Evolutionary conservation across 1,140 invertebrate species (phyloP), one percentile per base, ranked within the genome.

Genomic region (Leptinotarsa defecta): DNA sequence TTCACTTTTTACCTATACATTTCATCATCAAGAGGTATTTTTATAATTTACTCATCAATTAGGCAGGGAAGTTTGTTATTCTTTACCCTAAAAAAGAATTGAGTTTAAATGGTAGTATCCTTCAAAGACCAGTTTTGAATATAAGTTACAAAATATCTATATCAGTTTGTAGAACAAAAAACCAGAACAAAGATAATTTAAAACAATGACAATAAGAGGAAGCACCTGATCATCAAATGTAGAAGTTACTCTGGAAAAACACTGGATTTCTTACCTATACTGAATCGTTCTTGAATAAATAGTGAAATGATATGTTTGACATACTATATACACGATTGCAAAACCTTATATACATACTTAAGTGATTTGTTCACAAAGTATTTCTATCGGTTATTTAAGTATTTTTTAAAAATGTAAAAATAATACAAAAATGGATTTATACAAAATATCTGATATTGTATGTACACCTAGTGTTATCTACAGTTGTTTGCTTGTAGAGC

Each of bases 381-480:
- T 63, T 65, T 19, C 27, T 62, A 72, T 15, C 48, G 15, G 22
- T 19, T 22, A 71, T 73, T 71, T 61, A 68, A 57, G 52, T 71
- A 19, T 57, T 70, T 70, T 69, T 49, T 57, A 13, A 27, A 63
- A 27, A 74, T 71, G 43, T 73, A 64, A 71, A 74, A 73, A 78
- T 73, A 69, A 69, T 73, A 75, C 69, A 74, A 52, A 68, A 15
- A 34, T 48, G 34, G 49, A 52, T 77, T 64, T 78, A 75, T 73
- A 78, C 77, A 74, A 61, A 71, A 48, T 68, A 61, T 68, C 34
- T 74, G 61, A 71, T 48, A 69, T 69, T 20, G 68, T 79, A 79
- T 79, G 71, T 79, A 79, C 78, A 79, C 34, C 68, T 75, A 71
- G 72, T 70, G 71, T 69, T 78, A 75, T 80, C 67, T 80, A 80